Base-by-base conservation (phyloP, 2,888 invertebrate genomes). In the Dilophus febrilis region DNA sequence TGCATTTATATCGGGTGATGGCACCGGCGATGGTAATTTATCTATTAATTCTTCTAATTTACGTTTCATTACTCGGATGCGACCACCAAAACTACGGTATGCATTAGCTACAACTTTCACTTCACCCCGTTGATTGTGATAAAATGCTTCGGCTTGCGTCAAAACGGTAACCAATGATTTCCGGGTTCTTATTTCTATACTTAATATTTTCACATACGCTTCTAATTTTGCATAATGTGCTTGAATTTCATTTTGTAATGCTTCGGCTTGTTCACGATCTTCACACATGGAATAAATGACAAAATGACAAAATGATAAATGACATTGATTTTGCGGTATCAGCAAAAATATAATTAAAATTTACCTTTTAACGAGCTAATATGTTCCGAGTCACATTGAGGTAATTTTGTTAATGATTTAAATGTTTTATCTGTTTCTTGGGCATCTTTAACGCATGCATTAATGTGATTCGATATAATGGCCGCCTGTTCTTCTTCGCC, bases 81-180 rank as follows among this genome's bases (percentile, higher is more conserved):
- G 71, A 12, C 77, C 75, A 0, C 88, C 90, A 64, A 92, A 95
- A 58, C 86, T 90, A 63, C 85, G 86, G 57, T 94, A 95, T 2
- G 95, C 94, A 70, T 86, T 90, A 43, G 86, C 85, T 19, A 95
- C 94, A 45, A 94, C 81, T 69, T 90, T 91, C 12, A 94, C 94
- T 67, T 97, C 95, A 6, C 85, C 83, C 44, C 83, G 71, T 58
- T 95, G 94, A 14, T 81, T 83, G 31, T 85, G 81, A 57, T 92
- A 86, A 61, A 87, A 91, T 44, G 79, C 74, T 50, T 84, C 81
- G 4, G 88, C 85, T 34, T 83, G 79, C 40, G 81, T 76, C 36
- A 94, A 61, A 28, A 83, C 62, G 5, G 82, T 77, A 39, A 92
- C 65, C 36, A 95, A 66, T 3, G 79, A 70, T 47, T 74, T 77